Conservation (phyloP, 2,797 vertebrate species). For the Melanotaenia boesemani region DNA sequence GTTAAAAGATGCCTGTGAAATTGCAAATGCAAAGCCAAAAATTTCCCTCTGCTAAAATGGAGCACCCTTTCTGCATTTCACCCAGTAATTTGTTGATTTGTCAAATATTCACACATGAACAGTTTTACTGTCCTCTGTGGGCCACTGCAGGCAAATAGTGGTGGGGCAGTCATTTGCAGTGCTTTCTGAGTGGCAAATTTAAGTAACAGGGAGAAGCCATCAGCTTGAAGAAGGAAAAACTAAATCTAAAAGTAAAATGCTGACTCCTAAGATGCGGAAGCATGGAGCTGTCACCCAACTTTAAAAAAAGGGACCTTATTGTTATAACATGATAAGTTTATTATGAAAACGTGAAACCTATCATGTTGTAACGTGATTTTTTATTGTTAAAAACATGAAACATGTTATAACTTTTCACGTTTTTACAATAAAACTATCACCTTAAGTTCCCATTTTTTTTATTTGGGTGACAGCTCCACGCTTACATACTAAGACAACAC, state of each 20-base stretch:
- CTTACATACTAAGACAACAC: conserved; percentile 34
- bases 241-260: conserved; percentile 10
- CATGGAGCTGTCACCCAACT: too few species aligned
- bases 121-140: conserved; percentile 47
- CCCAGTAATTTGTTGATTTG: conserved; percentile 66
- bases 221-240: conserved; percentile 30
- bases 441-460: too few species aligned
- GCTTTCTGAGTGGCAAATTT: conserved; percentile 40
- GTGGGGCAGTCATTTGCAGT: conserved; percentile 23
- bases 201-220: conserved; percentile 37
- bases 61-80: conserved; percentile 50
- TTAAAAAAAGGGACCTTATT: too few species aligned
- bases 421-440: too few species aligned
- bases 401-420: too few species aligned
- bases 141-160: conserved; percentile 53
- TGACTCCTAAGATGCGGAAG: too few species aligned
- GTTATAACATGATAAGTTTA: too few species aligned
- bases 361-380: too few species aligned
- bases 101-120: conserved; percentile 64
- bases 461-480: too few species aligned
- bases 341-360: too few species aligned
- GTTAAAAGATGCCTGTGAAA: conserved; percentile 62
- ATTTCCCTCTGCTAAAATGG: conserved; percentile 34
- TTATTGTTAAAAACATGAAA: too few species aligned
- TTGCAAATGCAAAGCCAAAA: conserved; percentile 46